Conservation (phyloP, 2,113 vertebrate genomes). For the Otus sunia region DNA sequence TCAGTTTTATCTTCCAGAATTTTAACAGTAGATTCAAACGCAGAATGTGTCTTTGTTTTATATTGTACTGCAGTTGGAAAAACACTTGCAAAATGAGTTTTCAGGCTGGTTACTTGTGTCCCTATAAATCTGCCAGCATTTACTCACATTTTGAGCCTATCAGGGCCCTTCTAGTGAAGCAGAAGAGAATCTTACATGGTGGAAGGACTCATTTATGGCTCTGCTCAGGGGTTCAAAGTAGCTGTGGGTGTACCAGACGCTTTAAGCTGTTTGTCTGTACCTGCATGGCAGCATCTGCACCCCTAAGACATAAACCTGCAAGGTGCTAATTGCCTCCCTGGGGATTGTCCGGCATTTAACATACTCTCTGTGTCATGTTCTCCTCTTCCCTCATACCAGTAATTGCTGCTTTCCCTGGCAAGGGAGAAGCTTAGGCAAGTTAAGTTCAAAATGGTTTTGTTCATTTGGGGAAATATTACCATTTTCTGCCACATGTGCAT, state of each 20-base stretch:
- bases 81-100: conserved; percentile 20
- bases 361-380: background rate
- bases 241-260: background rate
- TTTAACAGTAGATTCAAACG: background rate
- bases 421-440: background rate
- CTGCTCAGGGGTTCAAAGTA: background rate
- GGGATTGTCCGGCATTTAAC: background rate
- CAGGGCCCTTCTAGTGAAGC: background rate
- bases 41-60: conserved; percentile 1
- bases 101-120: background rate
- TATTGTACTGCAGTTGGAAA: background rate
- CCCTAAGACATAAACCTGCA: background rate
- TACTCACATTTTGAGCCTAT: background rate
- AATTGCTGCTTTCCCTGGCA: conserved; percentile 42
- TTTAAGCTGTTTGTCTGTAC: background rate
- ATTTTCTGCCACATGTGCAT: background rate
- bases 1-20: background rate
- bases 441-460: background rate
- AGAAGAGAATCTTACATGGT: background rate
- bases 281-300: background rate
- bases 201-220: background rate
- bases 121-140: conserved; percentile 24
- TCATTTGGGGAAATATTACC: background rate
- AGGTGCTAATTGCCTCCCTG: conserved; percentile 57
- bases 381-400: background rate